A percentile compares a stretch with the other conserved stretches of the same genome.
Conservation (phyloP, 2,113 vertebrate genomes). For the Rousettus leschenaultii region DNA sequence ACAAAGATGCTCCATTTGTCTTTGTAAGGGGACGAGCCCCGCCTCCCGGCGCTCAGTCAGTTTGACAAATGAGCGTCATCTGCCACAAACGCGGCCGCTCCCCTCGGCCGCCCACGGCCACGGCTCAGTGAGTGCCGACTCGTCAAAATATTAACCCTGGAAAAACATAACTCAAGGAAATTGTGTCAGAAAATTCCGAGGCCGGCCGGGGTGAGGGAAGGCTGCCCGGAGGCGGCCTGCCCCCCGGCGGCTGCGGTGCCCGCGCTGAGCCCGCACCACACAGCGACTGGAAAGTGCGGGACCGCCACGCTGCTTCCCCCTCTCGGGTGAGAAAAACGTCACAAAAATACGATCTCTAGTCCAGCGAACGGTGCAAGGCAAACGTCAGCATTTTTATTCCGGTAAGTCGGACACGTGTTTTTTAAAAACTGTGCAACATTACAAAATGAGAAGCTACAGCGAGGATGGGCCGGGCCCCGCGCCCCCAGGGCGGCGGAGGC, state of each 20-base stretch:
- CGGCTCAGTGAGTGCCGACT: fast-evolving
- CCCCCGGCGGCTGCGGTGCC: too few species aligned
- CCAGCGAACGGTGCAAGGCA: too few species aligned
- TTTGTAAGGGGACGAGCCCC: neutral
- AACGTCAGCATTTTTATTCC: neutral
- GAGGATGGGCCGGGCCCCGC: neutral
- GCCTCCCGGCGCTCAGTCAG: too few species aligned
- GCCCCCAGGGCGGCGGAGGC: too few species aligned
- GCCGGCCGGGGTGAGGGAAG: too few species aligned
- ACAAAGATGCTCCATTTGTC: fast-evolving
- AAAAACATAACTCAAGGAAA: fast-evolving
- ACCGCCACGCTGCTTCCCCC: too few species aligned
- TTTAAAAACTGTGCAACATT: neutral
- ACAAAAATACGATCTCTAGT: fast-evolving
- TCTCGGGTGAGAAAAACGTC: neutral
- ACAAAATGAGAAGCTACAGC: neutral
- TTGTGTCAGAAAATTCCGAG: fast-evolving
- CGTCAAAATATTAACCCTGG: fast-evolving
- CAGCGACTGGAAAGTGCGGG: too few species aligned
- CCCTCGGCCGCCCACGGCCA: neutral
- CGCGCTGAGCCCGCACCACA: too few species aligned
- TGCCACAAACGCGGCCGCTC: fast-evolving
- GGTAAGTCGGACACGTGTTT: neutral
- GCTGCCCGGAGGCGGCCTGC: too few species aligned
- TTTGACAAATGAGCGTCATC: too few species aligned